These are phyloP conservation scores for Drosophila santomea DNA, from an alignment of 1,140 invertebrate species.

Conservation along the genomic window DNA sequence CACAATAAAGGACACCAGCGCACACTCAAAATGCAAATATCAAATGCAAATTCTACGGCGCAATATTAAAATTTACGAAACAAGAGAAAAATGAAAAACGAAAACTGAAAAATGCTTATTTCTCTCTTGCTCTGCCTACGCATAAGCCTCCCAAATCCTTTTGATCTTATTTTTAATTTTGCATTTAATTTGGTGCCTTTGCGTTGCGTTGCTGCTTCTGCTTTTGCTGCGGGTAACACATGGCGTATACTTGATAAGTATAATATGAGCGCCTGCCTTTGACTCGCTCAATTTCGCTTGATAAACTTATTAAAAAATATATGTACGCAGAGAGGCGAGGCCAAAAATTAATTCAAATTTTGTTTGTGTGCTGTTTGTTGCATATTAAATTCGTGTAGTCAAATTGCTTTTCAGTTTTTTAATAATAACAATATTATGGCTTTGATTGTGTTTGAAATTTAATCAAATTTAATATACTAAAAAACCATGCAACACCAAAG, in stretches of 20 bases:
- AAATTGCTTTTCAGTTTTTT: conserved; percentile 46
- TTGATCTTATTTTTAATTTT: conserved; percentile 79
- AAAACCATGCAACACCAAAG: conserved; percentile 17
- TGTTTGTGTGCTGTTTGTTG: conserved; percentile 28
- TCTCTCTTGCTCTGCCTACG: conserved; percentile 20
- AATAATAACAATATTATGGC: conserved; percentile 25
- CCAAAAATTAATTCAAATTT: conserved; percentile 53
- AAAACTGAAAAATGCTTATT: conserved; percentile 28
- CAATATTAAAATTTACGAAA: conserved; percentile 62
- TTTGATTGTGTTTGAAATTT: conserved; percentile 28
- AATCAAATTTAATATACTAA: conserved; percentile 26
- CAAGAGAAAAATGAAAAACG: neutral
- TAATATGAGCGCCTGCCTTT: conserved; percentile 29
- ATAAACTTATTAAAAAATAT: conserved; percentile 66
- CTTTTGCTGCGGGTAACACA: conserved; percentile 53
- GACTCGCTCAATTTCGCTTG: conserved; percentile 48
- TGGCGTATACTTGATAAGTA: conserved; percentile 71
- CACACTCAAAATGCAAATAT: conserved; percentile 75
- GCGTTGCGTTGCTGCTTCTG: conserved; percentile 1
- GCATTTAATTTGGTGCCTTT: conserved; percentile 64
- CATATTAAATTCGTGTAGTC: conserved; percentile 55
- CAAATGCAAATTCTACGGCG: conserved; percentile 73
- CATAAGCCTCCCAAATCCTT: conserved; percentile 60
- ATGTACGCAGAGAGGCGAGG: neutral
- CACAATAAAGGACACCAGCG: conserved; percentile 38